Conservation (phyloP, 2,888 invertebrate species). For the Scelioninae gen. 1 region DNA sequence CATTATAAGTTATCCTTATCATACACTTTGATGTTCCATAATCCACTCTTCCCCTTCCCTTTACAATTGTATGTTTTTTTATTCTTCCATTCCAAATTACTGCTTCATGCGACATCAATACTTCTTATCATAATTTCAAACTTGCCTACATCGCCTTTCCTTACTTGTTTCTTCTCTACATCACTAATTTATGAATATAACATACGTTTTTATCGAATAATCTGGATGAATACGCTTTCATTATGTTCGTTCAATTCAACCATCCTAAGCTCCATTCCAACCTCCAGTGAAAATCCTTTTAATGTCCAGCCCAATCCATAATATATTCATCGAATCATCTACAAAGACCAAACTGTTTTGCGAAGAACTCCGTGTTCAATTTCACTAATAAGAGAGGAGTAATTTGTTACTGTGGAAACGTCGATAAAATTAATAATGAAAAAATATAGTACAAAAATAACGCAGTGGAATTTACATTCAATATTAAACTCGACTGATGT, state of each 20-base stretch:
- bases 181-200: neutral
- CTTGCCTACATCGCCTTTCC: neutral
- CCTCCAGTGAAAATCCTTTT: conserved; percentile 18
- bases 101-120: conserved; percentile 6
- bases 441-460: neutral
- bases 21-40: conserved; percentile 38
- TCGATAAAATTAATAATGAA: neutral
- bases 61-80: conserved; percentile 12
- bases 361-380: neutral
- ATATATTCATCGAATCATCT: conserved; percentile 22
- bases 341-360: conserved; percentile 11
- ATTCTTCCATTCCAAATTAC: neutral
- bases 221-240: no score
- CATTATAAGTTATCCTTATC: conserved; percentile 43
- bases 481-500: neutral
- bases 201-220: conserved; percentile 6
- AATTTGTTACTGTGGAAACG: neutral
- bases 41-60: conserved; percentile 7
- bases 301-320: conserved; percentile 13
- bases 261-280: conserved; percentile 3
- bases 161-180: neutral
- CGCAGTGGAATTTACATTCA: neutral
- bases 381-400: neutral
- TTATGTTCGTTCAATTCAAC: neutral
- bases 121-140: conserved; percentile 10